Percentiles rank a stretch among this genome's conserved stretches.
Conservation (phyloP, 2,113 vertebrate genomes). For the Alethe diademata region DNA sequence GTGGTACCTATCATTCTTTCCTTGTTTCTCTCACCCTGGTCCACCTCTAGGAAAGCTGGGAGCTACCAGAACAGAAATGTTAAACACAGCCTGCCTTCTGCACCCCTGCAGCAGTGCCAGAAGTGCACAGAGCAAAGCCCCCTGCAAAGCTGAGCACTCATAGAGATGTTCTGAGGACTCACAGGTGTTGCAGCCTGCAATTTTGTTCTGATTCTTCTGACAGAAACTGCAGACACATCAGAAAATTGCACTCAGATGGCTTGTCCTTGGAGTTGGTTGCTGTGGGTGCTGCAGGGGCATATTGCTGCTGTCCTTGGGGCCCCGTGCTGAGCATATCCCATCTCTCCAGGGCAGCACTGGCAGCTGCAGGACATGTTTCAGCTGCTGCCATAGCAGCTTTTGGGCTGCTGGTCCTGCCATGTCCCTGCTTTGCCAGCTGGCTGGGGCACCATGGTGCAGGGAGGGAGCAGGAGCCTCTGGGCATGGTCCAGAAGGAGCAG, state of each 20-base stretch:
- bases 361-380: rapidly evolving
- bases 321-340: rapidly evolving
- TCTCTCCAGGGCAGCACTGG: rapidly evolving
- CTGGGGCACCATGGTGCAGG: not conserved
- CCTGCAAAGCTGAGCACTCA: not conserved
- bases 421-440: not conserved
- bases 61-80: not conserved
- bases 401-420: not conserved
- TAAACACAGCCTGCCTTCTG: not conserved
- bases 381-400: not conserved
- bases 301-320: rapidly evolving
- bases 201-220: not conserved
- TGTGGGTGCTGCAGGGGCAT: rapidly evolving
- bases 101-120: not conserved
- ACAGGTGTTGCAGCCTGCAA: not conserved
- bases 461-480: rapidly evolving
- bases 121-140: not conserved
- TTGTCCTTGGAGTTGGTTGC: not conserved
- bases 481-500: rapidly evolving
- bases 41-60: not conserved
- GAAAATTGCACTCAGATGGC: not conserved
- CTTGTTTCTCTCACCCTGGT: not conserved
- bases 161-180: not conserved
- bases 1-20: not conserved
- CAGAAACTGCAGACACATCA: not conserved